These are phyloP conservation scores for Emberiza fucata DNA, from an alignment of 2,113 vertebrate species.

Conservation along the genomic window DNA sequence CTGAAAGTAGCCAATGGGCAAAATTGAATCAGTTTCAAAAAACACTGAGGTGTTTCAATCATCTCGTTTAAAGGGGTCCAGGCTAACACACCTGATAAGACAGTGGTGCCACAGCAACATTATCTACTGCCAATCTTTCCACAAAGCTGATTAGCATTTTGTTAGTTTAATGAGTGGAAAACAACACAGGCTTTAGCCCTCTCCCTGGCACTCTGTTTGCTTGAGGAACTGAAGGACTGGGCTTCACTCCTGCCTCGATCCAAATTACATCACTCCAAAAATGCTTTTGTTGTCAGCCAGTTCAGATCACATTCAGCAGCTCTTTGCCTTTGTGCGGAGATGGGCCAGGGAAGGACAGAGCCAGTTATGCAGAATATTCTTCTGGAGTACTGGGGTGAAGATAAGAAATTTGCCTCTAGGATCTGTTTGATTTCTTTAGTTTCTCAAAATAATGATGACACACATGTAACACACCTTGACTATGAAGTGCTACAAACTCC, in stretches of 20 bases:
- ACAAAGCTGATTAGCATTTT: conserved; percentile 16
- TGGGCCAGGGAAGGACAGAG: not conserved
- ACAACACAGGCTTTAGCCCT: not conserved
- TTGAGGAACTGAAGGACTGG: not conserved
- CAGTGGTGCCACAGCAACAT: not conserved
- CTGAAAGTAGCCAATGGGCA: not conserved
- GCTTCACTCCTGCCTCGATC: not conserved
- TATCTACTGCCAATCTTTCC: not conserved
- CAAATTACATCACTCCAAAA: not conserved
- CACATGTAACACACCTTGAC: not conserved
- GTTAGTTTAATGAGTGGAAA: conserved; percentile 36
- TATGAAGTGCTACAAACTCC: not conserved
- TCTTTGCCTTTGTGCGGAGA: not conserved
- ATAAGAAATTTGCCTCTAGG: not conserved
- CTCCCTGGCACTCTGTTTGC: not conserved
- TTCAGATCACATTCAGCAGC: not conserved
- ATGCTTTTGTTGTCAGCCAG: fast-evolving
- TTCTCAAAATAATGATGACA: not conserved
- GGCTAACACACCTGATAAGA: not conserved
- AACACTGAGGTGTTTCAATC: not conserved
- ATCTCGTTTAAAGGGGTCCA: not conserved
- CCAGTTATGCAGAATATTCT: not conserved
- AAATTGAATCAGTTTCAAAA: not conserved
- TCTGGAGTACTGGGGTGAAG: not conserved
- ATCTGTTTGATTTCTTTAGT: not conserved